A percentile compares a stretch with the other conserved stretches of the same genome.
These are phyloP conservation scores for Sesamia nonagrioides DNA, from an alignment of 1,140 invertebrate species.

Conservation along the genomic window DNA sequence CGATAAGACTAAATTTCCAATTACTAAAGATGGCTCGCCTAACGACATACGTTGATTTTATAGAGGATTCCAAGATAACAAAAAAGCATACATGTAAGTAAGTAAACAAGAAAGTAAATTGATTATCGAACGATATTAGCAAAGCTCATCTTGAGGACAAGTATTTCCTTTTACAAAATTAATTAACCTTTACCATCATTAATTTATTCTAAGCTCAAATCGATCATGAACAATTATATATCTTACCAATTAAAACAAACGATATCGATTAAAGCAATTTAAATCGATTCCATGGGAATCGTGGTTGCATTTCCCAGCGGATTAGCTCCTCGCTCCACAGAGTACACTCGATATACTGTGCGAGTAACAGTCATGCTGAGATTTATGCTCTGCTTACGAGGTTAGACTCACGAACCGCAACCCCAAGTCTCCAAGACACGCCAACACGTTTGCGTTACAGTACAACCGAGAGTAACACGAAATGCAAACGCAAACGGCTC, in stretches of 20 bases:
- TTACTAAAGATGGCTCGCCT: conserved; percentile 10
- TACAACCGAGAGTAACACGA: conserved; percentile 44
- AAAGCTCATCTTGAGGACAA: not conserved
- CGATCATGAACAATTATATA: conserved; percentile 49
- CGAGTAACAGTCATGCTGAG: conserved; percentile 69
- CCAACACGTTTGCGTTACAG: conserved; percentile 57
- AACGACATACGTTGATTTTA: conserved; percentile 2
- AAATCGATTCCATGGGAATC: conserved; percentile 71
- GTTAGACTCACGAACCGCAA: conserved; percentile 65
- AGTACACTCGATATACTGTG: conserved; percentile 68
- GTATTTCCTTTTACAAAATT: conserved; percentile 35
- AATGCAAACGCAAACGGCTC: conserved; percentile 52
- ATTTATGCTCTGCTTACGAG: conserved; percentile 70
- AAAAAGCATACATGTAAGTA: conserved; percentile 3
- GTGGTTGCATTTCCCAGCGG: conserved; percentile 65
- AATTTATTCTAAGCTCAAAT: conserved; percentile 23
- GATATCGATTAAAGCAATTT: conserved; percentile 60
- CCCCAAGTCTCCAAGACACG: conserved; percentile 51
- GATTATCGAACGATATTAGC: conserved; percentile 25
- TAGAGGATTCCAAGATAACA: conserved; percentile 9
- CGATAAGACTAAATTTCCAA: conserved; percentile 4
- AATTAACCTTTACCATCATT: conserved; percentile 10
- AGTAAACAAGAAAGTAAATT: conserved; percentile 24
- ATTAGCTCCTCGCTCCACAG: conserved; percentile 65
- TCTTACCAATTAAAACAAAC: conserved; percentile 57